Base-by-base conservation (phyloP, 2,888 invertebrate species). In the Metallyticus violacea region DNA sequence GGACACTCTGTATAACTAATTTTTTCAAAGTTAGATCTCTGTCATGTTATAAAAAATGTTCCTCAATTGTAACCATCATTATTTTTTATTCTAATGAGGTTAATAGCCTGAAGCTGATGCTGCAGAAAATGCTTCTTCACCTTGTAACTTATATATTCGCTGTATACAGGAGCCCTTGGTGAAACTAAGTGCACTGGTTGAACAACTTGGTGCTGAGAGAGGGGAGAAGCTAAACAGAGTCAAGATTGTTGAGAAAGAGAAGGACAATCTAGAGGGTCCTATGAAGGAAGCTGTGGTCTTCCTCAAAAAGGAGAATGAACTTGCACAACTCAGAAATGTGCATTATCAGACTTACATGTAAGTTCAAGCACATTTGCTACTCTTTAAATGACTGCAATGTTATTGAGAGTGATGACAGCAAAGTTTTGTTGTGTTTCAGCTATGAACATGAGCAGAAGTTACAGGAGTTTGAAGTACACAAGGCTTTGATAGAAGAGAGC, bases 181-280 rank as follows among this genome's bases (percentile, higher is more conserved):
- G 86, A 94, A 95, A 90, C 93, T 99, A 22, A 93, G 94, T 26
- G 93, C 94, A 9, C 94, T 95, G 89, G 95, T 98, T 0, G 97
- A 97, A 89, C 93, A 94, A 62, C 92, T 97, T 85, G 94, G 95
- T 3, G 96, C 96, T 87, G 93, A 94, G 89, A 93, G 97, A 26
- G 94, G 95, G 25, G 97, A 97, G 90, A 97, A 97, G 92, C 92
- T 97, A 85, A 97, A 97, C 91, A 93, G 98, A 88, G 95, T 98
- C 6, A 96, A 97, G 89, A 92, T 97, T 30, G 95, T 97, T 7
- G 96, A 97, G 90, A 95, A 95, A 85, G 97, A 98, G 91, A 95
- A 97, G 91, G 94, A 95, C 87, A 95, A 96, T 89, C 91, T 98
- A 84, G 95, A 96, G 90, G 95, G 94, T 87, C 97, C 97, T 0